These are phyloP conservation scores for Adoxophyes honmai DNA, from an alignment of 1,140 invertebrate genomes.

Conservation along the genomic window DNA sequence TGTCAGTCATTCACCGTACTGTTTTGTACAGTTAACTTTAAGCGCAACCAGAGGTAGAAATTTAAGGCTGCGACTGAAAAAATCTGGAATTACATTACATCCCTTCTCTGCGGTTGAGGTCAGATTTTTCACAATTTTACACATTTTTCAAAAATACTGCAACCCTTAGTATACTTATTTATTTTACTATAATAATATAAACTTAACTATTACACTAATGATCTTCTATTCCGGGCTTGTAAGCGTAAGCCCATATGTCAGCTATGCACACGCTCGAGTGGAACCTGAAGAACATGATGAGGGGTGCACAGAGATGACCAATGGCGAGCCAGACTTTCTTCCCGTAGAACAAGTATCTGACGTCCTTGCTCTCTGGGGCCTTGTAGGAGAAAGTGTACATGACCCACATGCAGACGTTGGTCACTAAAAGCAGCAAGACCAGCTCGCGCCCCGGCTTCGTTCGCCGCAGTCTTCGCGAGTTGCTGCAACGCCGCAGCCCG, in stretches of 20 bases:
- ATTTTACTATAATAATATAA: no score
- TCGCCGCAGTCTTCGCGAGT: constrained; percentile 70
- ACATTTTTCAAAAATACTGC: no score
- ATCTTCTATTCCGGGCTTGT: constrained; percentile 60
- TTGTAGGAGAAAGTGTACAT: constrained; percentile 86
- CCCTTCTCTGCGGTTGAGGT: no score
- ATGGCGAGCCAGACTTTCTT: constrained; percentile 82
- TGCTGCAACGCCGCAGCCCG: constrained; percentile 81
- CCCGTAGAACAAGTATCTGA: constrained; percentile 80
- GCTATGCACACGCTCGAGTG: constrained; percentile 86
- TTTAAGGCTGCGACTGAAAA: no score
- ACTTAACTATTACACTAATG: background rate
- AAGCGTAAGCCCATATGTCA: constrained; percentile 87
- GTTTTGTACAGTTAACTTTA: no score
- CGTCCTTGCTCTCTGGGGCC: constrained; percentile 75
- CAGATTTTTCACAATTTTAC: no score
- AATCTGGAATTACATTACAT: no score
- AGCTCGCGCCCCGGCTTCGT: constrained; percentile 84
- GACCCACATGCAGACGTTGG: constrained; percentile 85
- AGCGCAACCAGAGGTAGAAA: no score
- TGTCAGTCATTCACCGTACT: no score
- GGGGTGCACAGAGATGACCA: constrained; percentile 82
- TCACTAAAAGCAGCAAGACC: constrained; percentile 83
- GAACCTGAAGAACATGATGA: constrained; percentile 87
- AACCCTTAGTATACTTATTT: no score